Evolutionary conservation across 1,140 invertebrate species (phyloP).

Genomic region (Paralvinella palmiformis): DNA sequence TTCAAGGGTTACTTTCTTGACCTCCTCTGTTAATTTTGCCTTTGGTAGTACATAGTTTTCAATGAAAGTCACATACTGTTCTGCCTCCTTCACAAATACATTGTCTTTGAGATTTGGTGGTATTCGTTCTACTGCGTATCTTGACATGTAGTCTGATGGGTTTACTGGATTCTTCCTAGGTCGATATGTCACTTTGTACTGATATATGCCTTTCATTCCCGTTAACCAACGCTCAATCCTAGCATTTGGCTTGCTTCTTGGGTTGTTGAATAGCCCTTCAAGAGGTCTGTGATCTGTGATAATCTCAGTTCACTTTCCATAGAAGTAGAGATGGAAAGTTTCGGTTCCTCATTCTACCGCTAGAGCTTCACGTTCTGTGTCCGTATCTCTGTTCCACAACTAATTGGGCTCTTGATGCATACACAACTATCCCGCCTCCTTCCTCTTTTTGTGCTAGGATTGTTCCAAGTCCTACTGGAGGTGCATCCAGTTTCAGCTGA

Average conservation of each 20-base stretch:
- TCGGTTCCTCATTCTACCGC: background rate
- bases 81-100: no score
- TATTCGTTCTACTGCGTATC: background rate
- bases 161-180: slow-evolving; percentile 2
- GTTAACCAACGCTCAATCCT: slow-evolving; percentile 7
- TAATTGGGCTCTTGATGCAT: background rate
- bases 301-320: background rate
- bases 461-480: slow-evolving; percentile 1
- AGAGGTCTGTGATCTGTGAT: slow-evolving; percentile 6
- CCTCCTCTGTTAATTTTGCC: background rate
- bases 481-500: slow-evolving; percentile 4
- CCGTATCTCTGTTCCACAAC: background rate
- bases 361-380: slow-evolving; percentile 7
- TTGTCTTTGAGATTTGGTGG: background rate
- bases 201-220: background rate
- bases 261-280: slow-evolving; percentile 6
- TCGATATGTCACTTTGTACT: background rate
- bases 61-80: no score
- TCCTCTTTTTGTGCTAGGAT: slow-evolving; percentile 1
- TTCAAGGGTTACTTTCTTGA: slow-evolving; percentile 1
- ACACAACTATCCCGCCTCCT: background rate
- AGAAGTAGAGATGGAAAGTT: background rate
- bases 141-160: background rate
- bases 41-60: background rate
- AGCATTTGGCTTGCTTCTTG: background rate